phyloP scores from a whole-genome alignment of 2,888 invertebrate genomes.

The Pammene fasciana region DNA sequence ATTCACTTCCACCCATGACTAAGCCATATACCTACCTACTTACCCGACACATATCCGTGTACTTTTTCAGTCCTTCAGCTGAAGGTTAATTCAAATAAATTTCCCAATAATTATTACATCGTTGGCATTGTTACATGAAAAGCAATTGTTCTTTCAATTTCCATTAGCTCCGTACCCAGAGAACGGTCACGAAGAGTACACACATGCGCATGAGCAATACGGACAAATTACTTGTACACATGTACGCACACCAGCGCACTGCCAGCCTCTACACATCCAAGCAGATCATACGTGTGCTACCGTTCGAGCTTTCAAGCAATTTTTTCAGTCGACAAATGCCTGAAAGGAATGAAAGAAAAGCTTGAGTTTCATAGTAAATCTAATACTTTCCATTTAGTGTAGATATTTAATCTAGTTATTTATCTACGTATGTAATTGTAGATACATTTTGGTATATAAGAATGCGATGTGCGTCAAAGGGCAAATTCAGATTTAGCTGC shows the following conservation, averaged over 20 bases:
- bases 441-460: slow-evolving; percentile 38
- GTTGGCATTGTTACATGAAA: slow-evolving; percentile 19
- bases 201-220: slow-evolving; percentile 26
- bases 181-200: slow-evolving; percentile 18
- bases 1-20: neutral
- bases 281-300: neutral
- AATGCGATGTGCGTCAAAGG: slow-evolving; percentile 41
- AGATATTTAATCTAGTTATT: slow-evolving; percentile 14
- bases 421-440: slow-evolving; percentile 25
- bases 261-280: neutral
- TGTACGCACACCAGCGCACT: slow-evolving; percentile 7
- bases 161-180: slow-evolving; percentile 25
- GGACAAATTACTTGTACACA: slow-evolving; percentile 13
- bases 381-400: slow-evolving; percentile 12
- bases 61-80: neutral
- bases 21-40: neutral
- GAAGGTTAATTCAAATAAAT: slow-evolving; percentile 3
- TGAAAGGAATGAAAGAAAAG: neutral
- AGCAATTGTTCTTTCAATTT: slow-evolving; percentile 32
- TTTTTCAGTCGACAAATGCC: slow-evolving; percentile 12
- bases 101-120: slow-evolving; percentile 11
- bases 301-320: slow-evolving; percentile 18
- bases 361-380: neutral
- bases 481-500: slow-evolving; percentile 23
- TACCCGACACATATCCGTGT: neutral